A percentile compares a stretch with the other conserved stretches of the same genome.
Conservation (phyloP, 2,797 vertebrate species). For the Cryptoprocta ferox region DNA sequence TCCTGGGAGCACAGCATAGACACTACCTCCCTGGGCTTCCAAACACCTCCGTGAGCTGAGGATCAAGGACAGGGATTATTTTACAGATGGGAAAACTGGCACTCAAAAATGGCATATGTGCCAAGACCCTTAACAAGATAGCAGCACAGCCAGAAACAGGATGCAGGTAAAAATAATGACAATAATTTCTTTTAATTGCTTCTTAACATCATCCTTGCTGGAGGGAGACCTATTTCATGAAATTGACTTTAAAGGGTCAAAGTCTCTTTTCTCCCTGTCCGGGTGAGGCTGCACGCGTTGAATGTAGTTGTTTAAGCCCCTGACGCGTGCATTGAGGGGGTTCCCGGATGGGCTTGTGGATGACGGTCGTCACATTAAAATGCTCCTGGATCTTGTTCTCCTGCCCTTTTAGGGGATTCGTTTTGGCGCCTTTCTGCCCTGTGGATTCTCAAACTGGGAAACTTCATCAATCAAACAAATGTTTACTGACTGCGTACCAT, state of each 20-base stretch:
- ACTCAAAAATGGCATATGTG: not conserved
- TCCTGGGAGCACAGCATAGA: not conserved
- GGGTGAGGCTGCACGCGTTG: not conserved
- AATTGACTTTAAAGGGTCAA: not conserved
- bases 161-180: constrained; percentile 72
- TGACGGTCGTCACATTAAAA: not conserved
- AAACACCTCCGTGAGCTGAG: not conserved
- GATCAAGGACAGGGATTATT: constrained; percentile 67
- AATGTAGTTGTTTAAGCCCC: not conserved
- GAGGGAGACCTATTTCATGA: constrained; percentile 23
- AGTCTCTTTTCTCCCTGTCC: not conserved
- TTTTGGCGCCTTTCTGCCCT: not conserved
- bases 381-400: not conserved
- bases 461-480: constrained; percentile 61
- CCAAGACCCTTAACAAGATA: constrained; percentile 46
- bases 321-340: not conserved
- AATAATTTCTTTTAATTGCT: constrained; percentile 12
- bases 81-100: constrained; percentile 72
- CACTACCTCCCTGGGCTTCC: constrained; percentile 18
- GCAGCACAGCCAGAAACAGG: constrained; percentile 57
- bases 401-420: not conserved
- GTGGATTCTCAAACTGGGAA: constrained; percentile 47
- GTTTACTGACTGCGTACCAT: constrained; percentile 45
- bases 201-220: constrained; percentile 51
- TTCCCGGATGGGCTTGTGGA: too few species aligned